Percentiles rank a stretch among this genome's conserved stretches.
Evolutionary conservation across 2,113 vertebrate species (phyloP).

Genomic region (Sebastes schlegelii): DNA sequence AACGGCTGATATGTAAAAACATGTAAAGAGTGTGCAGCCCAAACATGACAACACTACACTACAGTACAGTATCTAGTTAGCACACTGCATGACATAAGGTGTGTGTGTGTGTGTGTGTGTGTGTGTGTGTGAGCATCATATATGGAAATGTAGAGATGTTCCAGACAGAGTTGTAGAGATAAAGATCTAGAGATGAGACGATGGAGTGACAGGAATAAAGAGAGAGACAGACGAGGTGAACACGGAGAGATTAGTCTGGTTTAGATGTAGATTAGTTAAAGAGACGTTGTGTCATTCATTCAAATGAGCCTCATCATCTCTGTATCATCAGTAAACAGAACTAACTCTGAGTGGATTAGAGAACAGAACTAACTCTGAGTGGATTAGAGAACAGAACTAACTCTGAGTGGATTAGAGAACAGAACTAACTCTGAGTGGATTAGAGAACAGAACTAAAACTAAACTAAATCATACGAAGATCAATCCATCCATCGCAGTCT

Average conservation of each 20-base stretch:
- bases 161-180: not conserved
- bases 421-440: no score
- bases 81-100: not conserved
- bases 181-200: not conserved
- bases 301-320: slow-evolving; percentile 1
- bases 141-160: not conserved
- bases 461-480: no score
- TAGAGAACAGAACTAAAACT: no score
- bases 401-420: no score
- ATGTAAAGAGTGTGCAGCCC: slow-evolving; percentile 18
- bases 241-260: not conserved
- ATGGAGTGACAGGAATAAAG: not conserved
- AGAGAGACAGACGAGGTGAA: not conserved
- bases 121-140: slow-evolving; percentile 31
- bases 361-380: no score
- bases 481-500: no score
- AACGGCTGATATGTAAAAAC: no score
- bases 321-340: no score
- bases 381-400: no score
- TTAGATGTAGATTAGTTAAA: not conserved
- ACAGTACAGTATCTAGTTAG: slow-evolving; percentile 19
- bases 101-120: slow-evolving; percentile 19
- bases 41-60: not conserved
- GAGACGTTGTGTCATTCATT: not conserved
- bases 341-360: no score